phyloP scores from a whole-genome alignment of 2,113 vertebrate genomes.

The Ibidorhyncha struthersii region DNA sequence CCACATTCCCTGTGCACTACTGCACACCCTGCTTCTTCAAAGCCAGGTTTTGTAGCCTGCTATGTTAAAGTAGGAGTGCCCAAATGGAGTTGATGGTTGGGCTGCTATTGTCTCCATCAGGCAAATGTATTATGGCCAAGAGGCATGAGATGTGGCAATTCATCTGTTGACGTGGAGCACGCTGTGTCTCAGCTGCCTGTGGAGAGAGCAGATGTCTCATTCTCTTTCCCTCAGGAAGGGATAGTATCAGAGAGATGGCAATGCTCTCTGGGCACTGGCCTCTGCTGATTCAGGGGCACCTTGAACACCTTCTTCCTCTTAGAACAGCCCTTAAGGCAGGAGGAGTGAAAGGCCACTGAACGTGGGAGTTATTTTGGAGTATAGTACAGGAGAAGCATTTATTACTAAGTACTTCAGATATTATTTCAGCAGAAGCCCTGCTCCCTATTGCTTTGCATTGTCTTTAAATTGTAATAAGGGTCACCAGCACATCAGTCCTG shows the following conservation, averaged over 20 bases:
- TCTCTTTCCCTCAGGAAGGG: neutral
- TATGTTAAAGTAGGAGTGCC: neutral
- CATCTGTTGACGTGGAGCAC: neutral
- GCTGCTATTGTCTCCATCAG: neutral
- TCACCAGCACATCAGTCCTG: neutral
- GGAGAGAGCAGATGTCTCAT: neutral
- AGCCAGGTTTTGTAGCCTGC: neutral
- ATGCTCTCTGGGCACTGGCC: neutral
- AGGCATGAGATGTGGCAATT: neutral
- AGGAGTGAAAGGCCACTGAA: neutral
- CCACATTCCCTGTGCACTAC: neutral
- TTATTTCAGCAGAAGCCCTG: neutral
- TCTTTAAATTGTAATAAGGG: neutral
- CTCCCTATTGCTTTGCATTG: neutral
- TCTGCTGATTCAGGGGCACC: neutral
- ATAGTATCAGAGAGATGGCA: neutral
- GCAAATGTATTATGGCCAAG: neutral
- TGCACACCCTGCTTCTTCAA: neutral
- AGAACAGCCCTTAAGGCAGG: neutral
- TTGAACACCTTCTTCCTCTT: neutral
- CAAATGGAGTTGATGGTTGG: neutral
- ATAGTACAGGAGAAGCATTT: neutral
- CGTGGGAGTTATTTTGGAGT: neutral
- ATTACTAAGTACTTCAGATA: neutral
- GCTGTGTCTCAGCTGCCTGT: neutral